Base-by-base conservation (phyloP, 2,888 invertebrate species). In the Actias luna region DNA sequence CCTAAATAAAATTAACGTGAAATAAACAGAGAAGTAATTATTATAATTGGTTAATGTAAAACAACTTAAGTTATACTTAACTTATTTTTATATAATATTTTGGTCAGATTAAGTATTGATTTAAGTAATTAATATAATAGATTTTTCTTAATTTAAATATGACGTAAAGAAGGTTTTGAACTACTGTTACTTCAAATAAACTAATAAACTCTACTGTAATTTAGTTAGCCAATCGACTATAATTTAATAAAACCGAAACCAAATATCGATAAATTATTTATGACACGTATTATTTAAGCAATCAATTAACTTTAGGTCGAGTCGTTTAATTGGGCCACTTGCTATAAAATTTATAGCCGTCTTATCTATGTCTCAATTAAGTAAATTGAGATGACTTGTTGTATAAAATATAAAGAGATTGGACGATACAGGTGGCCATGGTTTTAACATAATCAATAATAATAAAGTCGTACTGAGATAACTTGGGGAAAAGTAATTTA, bases 331-430 rank as follows among this genome's bases (percentile, higher is more conserved):
- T 75, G 76, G 74, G 66, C 64, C 66, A 70, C 64, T 72, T 65
- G 67, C 75, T 72, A 74, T 77, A 77, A 79, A 76, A 67, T 73
- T 77, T 75, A 81, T 74, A 69, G 72, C 55, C 63, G 69, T 64
- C 69, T 78, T 81, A 78, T 81, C 76, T 76, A 74, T 71, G 65
- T 75, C 75, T 76, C 73, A 78, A 78, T 79, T 77, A 79, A 73
- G 66, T 61, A 68, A 68, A 73, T 75, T 76, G 70, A 75, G 70
- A 69, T 74, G 64, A 61, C 22, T 60, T 57, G 60, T 58, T 65
- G 67, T 66, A 64, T 66, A 59, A 63, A 67, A 77, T 70, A 76
- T 76, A 65, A 58, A 61, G 60, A 62, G 65, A 69, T 69, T 71
- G 71, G 63, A 74, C 71, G 71, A 73, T 71, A 70, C 79, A 79